phyloP scores from a whole-genome alignment of 2,888 invertebrate species.

The Conistra vaccinii region DNA sequence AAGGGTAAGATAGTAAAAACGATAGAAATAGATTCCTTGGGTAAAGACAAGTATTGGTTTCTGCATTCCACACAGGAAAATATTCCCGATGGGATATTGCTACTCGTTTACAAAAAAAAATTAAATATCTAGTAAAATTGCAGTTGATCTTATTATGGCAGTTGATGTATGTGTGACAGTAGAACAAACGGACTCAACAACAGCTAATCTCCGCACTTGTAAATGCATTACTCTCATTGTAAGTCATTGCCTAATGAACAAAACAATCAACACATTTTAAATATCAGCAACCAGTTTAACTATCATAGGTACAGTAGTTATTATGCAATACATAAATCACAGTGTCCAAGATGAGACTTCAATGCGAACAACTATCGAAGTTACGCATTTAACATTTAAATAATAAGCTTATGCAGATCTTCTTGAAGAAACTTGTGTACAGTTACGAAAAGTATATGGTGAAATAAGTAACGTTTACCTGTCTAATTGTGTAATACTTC shows the following conservation, averaged over 20 bases:
- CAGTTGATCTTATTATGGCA: neutral
- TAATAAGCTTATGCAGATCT: constrained; percentile 69
- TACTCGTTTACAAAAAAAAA: neutral
- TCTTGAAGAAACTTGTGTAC: constrained; percentile 69
- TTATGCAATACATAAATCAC: constrained; percentile 44
- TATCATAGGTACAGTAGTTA: constrained; percentile 29
- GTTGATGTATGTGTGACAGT: constrained; percentile 36
- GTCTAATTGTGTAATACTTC: constrained; percentile 70
- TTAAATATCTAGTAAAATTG: neutral
- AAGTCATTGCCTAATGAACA: constrained; percentile 41
- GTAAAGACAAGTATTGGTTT: neutral
- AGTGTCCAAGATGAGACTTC: constrained; percentile 65
- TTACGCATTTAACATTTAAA: constrained; percentile 71
- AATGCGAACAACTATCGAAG: constrained; percentile 73
- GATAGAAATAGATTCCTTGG: constrained; percentile 16
- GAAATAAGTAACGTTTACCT: constrained; percentile 65
- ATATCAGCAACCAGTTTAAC: constrained; percentile 50
- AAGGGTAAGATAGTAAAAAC: constrained; percentile 27
- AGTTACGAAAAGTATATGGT: constrained; percentile 73
- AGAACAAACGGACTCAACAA: constrained; percentile 25
- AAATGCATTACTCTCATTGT: constrained; percentile 49
- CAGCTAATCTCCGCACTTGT: constrained; percentile 43
- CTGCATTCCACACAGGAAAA: constrained; percentile 15
- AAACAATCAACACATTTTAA: constrained; percentile 45
- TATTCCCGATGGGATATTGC: neutral